Base-by-base conservation (phyloP, 2,888 invertebrate species). In the Pristionchus arcanus region DNA sequence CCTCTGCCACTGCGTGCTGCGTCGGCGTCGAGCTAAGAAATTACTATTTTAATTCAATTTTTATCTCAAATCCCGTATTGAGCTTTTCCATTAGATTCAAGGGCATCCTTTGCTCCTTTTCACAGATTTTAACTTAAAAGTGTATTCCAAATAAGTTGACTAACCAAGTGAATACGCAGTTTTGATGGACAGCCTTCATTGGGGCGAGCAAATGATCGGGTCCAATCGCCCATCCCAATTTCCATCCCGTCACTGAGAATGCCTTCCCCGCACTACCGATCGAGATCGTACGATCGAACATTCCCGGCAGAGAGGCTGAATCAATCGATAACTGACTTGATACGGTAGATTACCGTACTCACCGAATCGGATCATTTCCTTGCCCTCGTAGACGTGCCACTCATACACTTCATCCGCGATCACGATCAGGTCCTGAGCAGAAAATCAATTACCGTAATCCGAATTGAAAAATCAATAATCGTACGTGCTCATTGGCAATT, bases 331-430 rank as follows among this genome's bases (percentile, higher is more conserved):
- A 37, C 15, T 87, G 28, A 87, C 66, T 77, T 5, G 53, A 16
- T 53, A 37, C 34, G 68, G 89, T 49, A 49, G 42, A 49, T 13
- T 49, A 49, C 42, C 42, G 42, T 9, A 49, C 96, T 93, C 95
- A 97, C 98, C 98, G 90, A 99, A 98, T 95, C 98, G 97, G 90
- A 98, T 97, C 94, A 96, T 96, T 95, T 98, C 98, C 94, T 97
- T 96, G 53, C 97, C 96, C 0, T 97, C 97, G 94, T 97, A 98
- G 21, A 97, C 97, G 95, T 99, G 96, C 98, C 98, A 99, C 95
- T 99, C 99, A 94, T 99, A 99, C 0, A 99, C 99, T 96, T 99
- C 99, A 96, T 99, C 99, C 0, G 98, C 97, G 34, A 99, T 96
- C 90, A 98, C 98, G 16, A 99, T 96, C 7, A 97, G 97, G 95